These are phyloP conservation scores for Rhinatrema bivittatum DNA, from an alignment of 2,797 vertebrate species.

Conservation along the genomic window DNA sequence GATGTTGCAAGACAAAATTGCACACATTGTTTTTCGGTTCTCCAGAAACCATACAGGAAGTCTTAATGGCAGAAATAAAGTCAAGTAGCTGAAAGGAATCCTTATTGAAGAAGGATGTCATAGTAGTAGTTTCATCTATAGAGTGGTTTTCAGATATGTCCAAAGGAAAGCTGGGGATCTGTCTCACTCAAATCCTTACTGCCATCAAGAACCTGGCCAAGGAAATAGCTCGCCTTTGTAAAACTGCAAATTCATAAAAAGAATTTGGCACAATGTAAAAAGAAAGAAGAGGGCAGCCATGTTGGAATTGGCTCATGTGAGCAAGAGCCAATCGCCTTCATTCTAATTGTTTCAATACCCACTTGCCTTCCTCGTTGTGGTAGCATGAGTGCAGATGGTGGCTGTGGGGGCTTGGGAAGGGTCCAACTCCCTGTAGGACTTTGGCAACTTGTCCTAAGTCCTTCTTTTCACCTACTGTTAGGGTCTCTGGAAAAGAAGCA, in stretches of 20 bases:
- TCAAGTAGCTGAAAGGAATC: too few relatives aligned
- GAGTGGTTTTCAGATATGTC: neutral
- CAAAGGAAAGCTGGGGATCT: slow-evolving; percentile 22
- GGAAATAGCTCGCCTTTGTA: too few relatives aligned
- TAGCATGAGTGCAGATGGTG: slow-evolving; percentile 1
- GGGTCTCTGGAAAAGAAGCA: slow-evolving; percentile 20
- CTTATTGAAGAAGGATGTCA: too few relatives aligned
- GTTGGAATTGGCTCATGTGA: too few relatives aligned
- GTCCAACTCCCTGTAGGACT: slow-evolving; percentile 4
- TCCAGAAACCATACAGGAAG: too few relatives aligned
- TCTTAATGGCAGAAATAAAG: too few relatives aligned
- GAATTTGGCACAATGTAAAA: slow-evolving; percentile 10
- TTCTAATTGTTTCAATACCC: too few relatives aligned
- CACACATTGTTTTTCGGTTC: too few relatives aligned
- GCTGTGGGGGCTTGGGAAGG: too few relatives aligned
- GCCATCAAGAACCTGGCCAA: slow-evolving; percentile 29
- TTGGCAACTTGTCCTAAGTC: slow-evolving; percentile 11
- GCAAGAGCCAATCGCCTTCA: too few relatives aligned
- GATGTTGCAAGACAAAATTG: too few relatives aligned
- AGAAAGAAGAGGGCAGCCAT: neutral
- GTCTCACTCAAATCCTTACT: slow-evolving; percentile 21
- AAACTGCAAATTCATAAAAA: slow-evolving; percentile 10
- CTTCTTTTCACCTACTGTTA: slow-evolving; percentile 23
- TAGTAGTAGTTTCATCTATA: neutral
- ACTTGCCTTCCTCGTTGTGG: slow-evolving; percentile 4